These are phyloP conservation scores for Heliconius hortense DNA, from an alignment of 2,888 invertebrate species.

Conservation along the genomic window DNA sequence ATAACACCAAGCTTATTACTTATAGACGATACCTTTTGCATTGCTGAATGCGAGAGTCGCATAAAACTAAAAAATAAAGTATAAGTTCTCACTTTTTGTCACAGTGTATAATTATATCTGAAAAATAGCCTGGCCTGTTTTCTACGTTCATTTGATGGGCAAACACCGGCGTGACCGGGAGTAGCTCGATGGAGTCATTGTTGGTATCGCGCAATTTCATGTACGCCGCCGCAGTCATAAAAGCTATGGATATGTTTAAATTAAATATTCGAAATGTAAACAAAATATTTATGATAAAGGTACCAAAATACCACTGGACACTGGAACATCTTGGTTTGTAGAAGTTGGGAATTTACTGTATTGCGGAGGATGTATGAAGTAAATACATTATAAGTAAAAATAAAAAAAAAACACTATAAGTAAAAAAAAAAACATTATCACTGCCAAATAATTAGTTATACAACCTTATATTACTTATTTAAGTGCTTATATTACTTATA, in stretches of 20 bases:
- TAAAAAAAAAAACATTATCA: background rate
- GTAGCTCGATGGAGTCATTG: conserved; percentile 69
- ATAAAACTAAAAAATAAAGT: background rate
- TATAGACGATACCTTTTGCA: no score
- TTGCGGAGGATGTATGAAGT: background rate
- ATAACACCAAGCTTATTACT: background rate
- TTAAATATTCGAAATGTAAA: background rate
- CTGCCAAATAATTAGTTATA: background rate
- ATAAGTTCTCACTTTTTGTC: conserved; percentile 76
- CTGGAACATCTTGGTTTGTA: background rate
- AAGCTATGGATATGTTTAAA: conserved; percentile 63
- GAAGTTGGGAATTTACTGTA: background rate
- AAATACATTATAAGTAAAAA: background rate
- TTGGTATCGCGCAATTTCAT: conserved; percentile 70
- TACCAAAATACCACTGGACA: background rate
- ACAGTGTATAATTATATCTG: conserved; percentile 83
- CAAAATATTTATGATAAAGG: background rate
- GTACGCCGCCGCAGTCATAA: conserved; percentile 81
- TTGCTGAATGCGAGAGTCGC: background rate
- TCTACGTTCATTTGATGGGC: conserved; percentile 80
- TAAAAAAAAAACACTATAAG: no score
- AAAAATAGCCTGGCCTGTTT: conserved; percentile 81
- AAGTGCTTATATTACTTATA: background rate
- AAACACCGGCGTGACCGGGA: conserved; percentile 83
- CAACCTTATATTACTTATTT: background rate